These are phyloP conservation scores for Penelope pileata DNA, from an alignment of 2,113 vertebrate genomes.

Conservation along the genomic window DNA sequence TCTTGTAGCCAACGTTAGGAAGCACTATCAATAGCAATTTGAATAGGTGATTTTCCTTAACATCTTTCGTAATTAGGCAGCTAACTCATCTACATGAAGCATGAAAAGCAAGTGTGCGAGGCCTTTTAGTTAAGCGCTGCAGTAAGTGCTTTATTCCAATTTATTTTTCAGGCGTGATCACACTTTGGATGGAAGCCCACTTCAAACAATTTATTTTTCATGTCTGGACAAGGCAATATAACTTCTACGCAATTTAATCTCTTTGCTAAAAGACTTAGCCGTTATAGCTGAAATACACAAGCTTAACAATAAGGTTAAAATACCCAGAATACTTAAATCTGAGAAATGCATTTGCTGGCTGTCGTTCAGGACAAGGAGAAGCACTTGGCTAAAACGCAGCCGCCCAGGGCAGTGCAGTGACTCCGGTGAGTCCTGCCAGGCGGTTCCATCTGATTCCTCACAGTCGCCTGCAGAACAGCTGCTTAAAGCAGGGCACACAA, in stretches of 20 bases:
- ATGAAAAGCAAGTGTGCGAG: neutral
- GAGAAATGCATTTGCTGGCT: constrained; percentile 42
- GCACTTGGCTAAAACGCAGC: neutral
- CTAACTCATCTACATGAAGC: neutral
- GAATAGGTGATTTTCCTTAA: neutral
- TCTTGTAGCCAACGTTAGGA: neutral
- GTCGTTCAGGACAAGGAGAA: constrained; percentile 26
- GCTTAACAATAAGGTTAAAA: constrained; percentile 60
- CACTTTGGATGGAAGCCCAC: constrained; percentile 40
- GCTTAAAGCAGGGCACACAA: neutral
- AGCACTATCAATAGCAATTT: neutral
- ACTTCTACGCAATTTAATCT: constrained; percentile 64
- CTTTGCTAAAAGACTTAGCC: constrained; percentile 51
- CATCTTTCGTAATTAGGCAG: neutral
- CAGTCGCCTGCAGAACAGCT: neutral
- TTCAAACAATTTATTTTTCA: constrained; percentile 64
- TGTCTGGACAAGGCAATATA: constrained; percentile 59
- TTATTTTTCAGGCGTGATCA: constrained; percentile 40
- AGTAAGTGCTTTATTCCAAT: constrained; percentile 26
- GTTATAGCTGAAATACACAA: constrained; percentile 30
- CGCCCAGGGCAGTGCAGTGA: fast-evolving
- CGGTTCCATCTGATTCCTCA: neutral
- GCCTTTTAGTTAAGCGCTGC: neutral
- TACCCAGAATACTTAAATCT: constrained; percentile 40
- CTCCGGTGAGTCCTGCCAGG: neutral